Evolutionary conservation across 2,888 invertebrate genomes (phyloP), one percentile per base, ranked within the genome.

Genomic region (Hirtodrosophila trivittata): DNA sequence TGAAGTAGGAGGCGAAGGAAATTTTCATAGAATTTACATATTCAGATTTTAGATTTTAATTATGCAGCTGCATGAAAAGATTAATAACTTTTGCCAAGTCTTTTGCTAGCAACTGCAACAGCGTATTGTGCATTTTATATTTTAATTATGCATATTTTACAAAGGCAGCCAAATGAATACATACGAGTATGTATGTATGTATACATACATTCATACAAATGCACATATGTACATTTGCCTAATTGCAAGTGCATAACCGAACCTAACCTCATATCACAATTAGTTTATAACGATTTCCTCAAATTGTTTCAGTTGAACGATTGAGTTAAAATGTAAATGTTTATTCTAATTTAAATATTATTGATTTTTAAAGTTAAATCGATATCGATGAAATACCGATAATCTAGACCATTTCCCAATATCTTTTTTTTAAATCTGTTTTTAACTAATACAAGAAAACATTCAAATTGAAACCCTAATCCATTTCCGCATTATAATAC

Each of bases 21-120:
- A 57, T 47, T 62, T 50, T 65, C 60, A 81, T 85, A 81, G 66
- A 86, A 86, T 86, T 83, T 78, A 32, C 83, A 83, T 82, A 84
- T 86, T 75, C 78, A 58, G 65, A 84, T 89, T 90, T 90, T 90
- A 90, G 65, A 84, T 89, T 90, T 90, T 90, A 90, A 90, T 90
- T 90, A 90, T 90, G 89, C 91, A 88, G 86, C 86, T 76, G 87
- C 91, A 90, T 91, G 91, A 91, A 90, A 90, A 90, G 89, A 87
- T 87, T 89, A 89, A 87, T 86, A 87, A 86, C 80, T 83, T 83
- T 62, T 64, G 54, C 51, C 54, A 55, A 52, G 59, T 52, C 21
- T n/a, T n/a, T n/a, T n/a, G 39, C 28, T 26, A 7, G 46, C 62
- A 33, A 37, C 50, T 25, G 51, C 45, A 62, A 13, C 28, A 43